Percentiles rank a stretch among this genome's conserved stretches.
phyloP scores from a whole-genome alignment of 2,797 vertebrate genomes.

The Caiman crocodilus region DNA sequence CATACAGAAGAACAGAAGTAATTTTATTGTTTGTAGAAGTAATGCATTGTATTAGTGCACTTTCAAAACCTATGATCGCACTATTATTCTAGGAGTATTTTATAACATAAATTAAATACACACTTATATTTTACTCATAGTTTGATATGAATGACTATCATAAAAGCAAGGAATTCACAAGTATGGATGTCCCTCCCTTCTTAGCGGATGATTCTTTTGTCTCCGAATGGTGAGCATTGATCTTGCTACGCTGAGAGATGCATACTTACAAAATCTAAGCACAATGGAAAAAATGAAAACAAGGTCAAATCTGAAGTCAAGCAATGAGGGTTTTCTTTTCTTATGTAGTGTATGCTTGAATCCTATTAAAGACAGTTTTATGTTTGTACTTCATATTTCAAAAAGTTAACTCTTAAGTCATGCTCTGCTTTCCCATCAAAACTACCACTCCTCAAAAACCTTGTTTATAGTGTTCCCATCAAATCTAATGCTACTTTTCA shows the following conservation, averaged over 20 bases:
- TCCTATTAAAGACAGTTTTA: constrained; percentile 2
- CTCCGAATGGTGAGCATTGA: background rate
- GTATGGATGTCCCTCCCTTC: background rate
- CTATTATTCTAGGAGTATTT: background rate
- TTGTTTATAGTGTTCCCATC: constrained; percentile 13
- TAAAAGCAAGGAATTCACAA: background rate
- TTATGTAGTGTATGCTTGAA: background rate
- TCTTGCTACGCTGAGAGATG: background rate
- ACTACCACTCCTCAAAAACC: background rate
- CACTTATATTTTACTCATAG: too few species aligned
- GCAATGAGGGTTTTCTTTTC: background rate
- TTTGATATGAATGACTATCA: background rate
- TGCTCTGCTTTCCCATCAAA: constrained; percentile 24
- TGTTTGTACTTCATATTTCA: constrained; percentile 8
- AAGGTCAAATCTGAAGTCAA: background rate
- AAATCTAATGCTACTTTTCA: constrained; percentile 11
- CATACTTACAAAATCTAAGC: background rate
- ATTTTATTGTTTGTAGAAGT: constrained; percentile 39
- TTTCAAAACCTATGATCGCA: background rate
- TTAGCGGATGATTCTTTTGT: background rate
- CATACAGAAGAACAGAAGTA: constrained; percentile 33
- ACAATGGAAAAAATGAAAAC: background rate
- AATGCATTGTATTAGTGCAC: background rate
- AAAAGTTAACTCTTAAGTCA: constrained; percentile 13
- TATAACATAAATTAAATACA: background rate